Percentiles rank a stretch among this genome's conserved stretches.
phyloP scores from a whole-genome alignment of 1,140 invertebrate species.

The Druon quercuslanigerum region DNA sequence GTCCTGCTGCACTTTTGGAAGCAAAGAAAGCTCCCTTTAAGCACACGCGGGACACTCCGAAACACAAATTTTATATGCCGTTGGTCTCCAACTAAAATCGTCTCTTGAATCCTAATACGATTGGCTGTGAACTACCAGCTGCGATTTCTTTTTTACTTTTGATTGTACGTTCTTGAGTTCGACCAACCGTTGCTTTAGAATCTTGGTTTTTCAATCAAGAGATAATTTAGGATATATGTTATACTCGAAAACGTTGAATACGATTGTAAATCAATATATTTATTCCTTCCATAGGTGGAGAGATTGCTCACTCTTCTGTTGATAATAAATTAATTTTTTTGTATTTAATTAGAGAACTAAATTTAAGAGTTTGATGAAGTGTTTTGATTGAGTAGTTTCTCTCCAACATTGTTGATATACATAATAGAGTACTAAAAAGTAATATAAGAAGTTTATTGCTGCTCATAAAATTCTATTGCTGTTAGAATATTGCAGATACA shows the following conservation, averaged over 20 bases:
- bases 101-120: conserved; percentile 2
- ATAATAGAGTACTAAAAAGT: neutral
- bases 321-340: neutral
- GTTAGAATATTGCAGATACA: neutral
- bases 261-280: conserved; percentile 10
- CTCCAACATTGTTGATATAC: conserved; percentile 1
- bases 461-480: conserved; percentile 25
- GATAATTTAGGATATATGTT: conserved; percentile 4
- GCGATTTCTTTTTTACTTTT: conserved; percentile 1
- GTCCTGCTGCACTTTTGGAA: conserved; percentile 86
- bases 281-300: conserved; percentile 10
- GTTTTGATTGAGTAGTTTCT: neutral
- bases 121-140: conserved; percentile 31
- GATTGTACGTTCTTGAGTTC: neutral
- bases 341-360: neutral
- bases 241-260: neutral
- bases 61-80: conserved; percentile 89
- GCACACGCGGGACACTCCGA: conserved; percentile 86
- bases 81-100: conserved; percentile 65
- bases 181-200: conserved; percentile 19
- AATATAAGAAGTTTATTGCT: conserved; percentile 21
- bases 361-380: neutral
- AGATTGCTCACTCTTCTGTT: neutral
- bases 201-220: neutral
- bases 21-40: conserved; percentile 84